Conservation (phyloP, 2,113 vertebrate species). For the Lepus timidus region DNA sequence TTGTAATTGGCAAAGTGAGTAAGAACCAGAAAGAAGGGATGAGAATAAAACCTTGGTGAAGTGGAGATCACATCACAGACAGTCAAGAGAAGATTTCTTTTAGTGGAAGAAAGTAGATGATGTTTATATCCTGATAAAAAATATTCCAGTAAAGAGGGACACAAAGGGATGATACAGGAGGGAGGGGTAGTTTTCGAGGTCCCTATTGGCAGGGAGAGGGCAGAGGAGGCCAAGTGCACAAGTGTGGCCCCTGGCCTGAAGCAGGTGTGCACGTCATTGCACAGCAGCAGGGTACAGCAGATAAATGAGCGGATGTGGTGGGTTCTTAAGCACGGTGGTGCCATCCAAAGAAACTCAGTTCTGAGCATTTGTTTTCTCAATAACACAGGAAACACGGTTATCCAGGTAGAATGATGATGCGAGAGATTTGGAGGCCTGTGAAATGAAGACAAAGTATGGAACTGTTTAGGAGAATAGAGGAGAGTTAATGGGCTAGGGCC, state of each 20-base stretch:
- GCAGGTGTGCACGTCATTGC: too few species aligned
- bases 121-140: neutral
- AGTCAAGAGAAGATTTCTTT: neutral
- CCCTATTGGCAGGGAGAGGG: neutral
- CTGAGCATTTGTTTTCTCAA: neutral
- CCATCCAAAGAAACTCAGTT: neutral
- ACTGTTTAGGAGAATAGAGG: neutral
- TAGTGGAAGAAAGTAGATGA: neutral
- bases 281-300: too few species aligned
- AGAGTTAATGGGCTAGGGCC: neutral
- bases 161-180: neutral
- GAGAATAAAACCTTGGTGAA: neutral
- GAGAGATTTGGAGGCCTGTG: neutral
- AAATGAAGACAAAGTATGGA: neutral
- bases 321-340: neutral
- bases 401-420: neutral
- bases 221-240: neutral
- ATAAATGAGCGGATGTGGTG: neutral
- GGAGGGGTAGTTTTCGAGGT: neutral
- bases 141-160: neutral
- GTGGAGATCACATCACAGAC: neutral
- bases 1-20: neutral
- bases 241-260: too few species aligned
- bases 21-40: neutral
- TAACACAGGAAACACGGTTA: neutral